Conservation (phyloP, 2,888 invertebrate species). For the Leptothorax acervorum region DNA sequence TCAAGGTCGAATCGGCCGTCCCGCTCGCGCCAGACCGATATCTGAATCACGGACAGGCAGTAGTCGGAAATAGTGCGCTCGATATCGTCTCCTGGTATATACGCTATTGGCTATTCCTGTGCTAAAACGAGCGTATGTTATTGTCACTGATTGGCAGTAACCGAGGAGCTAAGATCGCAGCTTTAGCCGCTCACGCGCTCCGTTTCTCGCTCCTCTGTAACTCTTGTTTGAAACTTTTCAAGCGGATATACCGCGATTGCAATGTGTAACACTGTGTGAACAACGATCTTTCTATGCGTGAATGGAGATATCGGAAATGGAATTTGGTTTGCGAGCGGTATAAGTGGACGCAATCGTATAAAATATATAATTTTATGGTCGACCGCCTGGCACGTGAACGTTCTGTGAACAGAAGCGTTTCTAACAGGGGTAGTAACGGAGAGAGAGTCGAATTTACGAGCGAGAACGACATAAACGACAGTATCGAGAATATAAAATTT, state of each 20-base stretch:
- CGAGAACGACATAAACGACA: background rate
- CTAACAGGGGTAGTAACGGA: background rate
- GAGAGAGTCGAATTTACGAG: conserved; percentile 12
- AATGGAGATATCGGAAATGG: background rate
- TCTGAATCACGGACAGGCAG: conserved; percentile 25
- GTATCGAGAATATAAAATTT: background rate
- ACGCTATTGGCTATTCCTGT: background rate
- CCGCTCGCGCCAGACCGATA: conserved; percentile 3
- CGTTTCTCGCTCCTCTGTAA: background rate
- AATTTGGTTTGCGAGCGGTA: background rate
- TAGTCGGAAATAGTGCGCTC: conserved; percentile 47
- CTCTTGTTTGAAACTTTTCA: background rate
- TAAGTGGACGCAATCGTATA: background rate
- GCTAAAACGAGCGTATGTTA: conserved; percentile 19
- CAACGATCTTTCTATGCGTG: background rate
- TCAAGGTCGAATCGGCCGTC: conserved; percentile 44
- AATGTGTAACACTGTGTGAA: background rate
- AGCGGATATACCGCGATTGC: background rate
- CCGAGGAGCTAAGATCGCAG: conserved; percentile 25
- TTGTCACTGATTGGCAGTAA: conserved; percentile 34
- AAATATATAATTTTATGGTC: conserved; percentile 5
- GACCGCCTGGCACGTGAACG: background rate
- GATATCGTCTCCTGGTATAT: conserved; percentile 19
- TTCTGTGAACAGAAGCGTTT: background rate
- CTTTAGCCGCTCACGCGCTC: background rate